Evolutionary conservation across 2,797 vertebrate species (phyloP).

Genomic region (Coluber constrictor): DNA sequence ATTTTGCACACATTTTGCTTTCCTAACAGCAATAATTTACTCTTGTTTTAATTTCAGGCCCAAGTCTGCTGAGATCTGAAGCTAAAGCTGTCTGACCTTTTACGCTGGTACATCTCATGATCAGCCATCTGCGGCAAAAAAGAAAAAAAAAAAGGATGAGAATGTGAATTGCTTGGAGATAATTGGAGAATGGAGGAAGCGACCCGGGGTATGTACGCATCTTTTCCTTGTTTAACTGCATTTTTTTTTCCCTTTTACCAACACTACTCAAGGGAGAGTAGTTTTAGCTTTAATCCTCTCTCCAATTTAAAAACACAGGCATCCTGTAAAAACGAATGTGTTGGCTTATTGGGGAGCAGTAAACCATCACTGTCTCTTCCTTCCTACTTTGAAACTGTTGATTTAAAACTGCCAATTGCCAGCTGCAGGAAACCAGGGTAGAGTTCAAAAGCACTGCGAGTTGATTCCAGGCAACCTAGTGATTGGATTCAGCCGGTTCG

Average conservation of each 20-base stretch:
- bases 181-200: background rate
- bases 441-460: background rate
- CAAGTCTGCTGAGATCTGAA: background rate
- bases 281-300: background rate
- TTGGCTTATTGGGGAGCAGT: background rate
- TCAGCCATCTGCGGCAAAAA: background rate
- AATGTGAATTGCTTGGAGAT: background rate
- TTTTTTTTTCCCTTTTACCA: background rate
- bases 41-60: background rate
- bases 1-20: background rate
- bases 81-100: background rate
- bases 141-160: background rate
- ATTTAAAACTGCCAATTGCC: background rate
- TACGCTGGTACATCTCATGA: too few species aligned
- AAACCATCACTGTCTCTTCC: background rate
- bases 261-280: background rate
- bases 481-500: too few species aligned
- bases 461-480: background rate
- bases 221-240: background rate
- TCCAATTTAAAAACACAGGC: background rate
- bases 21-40: background rate
- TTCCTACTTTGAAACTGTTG: too few species aligned
- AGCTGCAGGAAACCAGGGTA: background rate
- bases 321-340: background rate
- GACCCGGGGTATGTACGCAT: background rate